phyloP scores from a whole-genome alignment of 1,140 invertebrate genomes.

The Tetramorium alpestre region DNA sequence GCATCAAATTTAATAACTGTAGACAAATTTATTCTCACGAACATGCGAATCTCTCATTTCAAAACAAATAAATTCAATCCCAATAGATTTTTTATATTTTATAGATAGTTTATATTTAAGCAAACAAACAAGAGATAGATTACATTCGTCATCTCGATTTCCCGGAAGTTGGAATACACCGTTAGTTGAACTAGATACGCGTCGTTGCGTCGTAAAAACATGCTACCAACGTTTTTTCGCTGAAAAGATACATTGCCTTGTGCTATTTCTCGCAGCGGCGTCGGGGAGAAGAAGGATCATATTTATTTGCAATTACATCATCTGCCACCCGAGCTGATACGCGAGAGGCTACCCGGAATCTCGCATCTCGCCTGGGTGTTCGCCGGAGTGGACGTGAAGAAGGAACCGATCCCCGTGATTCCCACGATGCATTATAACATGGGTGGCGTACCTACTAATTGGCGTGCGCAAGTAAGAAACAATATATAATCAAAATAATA shows the following conservation, averaged over 20 bases:
- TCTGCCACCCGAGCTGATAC: constrained; percentile 90
- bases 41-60: not conserved
- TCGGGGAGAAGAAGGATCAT: constrained; percentile 93
- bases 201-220: not conserved
- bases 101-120: not conserved
- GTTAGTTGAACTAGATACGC: not conserved
- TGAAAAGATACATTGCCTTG: not conserved
- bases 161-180: not conserved
- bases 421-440: constrained; percentile 97
- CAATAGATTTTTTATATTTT: not conserved
- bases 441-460: constrained; percentile 95
- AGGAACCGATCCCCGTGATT: constrained; percentile 94
- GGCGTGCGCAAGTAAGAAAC: constrained; percentile 90
- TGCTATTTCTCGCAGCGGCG: constrained; percentile 86
- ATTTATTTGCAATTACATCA: constrained; percentile 93
- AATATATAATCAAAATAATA: not conserved
- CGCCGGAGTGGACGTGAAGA: constrained; percentile 93
- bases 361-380: constrained; percentile 94
- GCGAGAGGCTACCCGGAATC: constrained; percentile 87
- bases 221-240: not conserved
- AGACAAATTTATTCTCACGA: not conserved
- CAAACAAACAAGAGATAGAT: not conserved
- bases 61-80: not conserved
- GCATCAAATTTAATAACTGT: not conserved
- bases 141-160: not conserved